These are phyloP conservation scores for Enteromius treurensis DNA, from an alignment of 2,797 vertebrate species.

Conservation along the genomic window DNA sequence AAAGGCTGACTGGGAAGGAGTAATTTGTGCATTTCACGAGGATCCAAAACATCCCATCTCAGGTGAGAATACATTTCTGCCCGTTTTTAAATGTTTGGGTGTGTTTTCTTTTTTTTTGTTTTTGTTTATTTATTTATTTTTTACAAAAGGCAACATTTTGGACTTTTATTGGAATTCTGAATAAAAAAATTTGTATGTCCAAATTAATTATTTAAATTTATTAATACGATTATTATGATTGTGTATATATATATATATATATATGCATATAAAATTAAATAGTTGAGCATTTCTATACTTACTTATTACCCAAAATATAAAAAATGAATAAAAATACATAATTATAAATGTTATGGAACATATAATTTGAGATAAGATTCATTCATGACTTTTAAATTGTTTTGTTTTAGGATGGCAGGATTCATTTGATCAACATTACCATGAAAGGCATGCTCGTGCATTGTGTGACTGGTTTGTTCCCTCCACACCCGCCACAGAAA, in stretches of 20 bases:
- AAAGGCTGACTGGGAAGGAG: constrained; percentile 60
- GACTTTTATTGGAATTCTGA: too few relatives aligned
- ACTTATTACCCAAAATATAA: not conserved
- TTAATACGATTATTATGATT: too few relatives aligned
- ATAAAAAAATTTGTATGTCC: too few relatives aligned
- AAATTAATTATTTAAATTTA: too few relatives aligned
- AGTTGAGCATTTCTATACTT: not conserved
- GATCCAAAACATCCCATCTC: constrained; percentile 36
- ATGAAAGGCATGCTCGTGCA: constrained; percentile 57
- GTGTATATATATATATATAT: not conserved
- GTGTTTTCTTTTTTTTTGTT: too few relatives aligned
- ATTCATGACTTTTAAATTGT: not conserved
- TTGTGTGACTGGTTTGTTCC: constrained; percentile 62
- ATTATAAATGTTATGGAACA: not conserved
- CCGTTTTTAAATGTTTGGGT: constrained; percentile 13
- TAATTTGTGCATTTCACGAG: constrained; percentile 64
- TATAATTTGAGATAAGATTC: not conserved
- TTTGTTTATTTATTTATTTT: not conserved
- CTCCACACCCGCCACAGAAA: constrained; percentile 55
- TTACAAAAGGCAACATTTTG: too few relatives aligned
- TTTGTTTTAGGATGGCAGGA: constrained; percentile 61
- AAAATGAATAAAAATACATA: not conserved
- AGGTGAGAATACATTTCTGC: constrained; percentile 36
- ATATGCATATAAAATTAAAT: not conserved
- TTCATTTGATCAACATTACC: constrained; percentile 58